Conservation (phyloP, 2,888 invertebrate species). For the Lamproptera curius region DNA sequence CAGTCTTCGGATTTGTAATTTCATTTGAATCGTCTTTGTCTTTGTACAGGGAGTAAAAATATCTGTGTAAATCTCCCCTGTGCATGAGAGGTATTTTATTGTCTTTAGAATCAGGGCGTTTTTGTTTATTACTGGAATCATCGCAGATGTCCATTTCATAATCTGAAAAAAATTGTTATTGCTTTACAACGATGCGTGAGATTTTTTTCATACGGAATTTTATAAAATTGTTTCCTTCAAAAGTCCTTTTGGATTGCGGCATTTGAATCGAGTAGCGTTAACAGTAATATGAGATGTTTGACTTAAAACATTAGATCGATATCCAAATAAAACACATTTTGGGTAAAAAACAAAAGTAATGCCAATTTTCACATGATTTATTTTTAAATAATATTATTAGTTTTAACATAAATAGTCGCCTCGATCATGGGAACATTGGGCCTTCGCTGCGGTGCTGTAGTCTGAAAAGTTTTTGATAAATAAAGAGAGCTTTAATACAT, state of each 20-base stretch:
- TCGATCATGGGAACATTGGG: constrained; percentile 36
- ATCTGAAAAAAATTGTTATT: constrained; percentile 16
- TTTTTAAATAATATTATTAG: constrained; percentile 14
- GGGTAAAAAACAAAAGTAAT: constrained; percentile 2
- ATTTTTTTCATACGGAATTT: not conserved
- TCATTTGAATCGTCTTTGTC: not conserved
- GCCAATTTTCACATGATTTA: not conserved
- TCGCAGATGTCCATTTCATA: constrained; percentile 17
- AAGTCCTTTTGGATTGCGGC: no score
- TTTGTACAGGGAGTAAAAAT: constrained; percentile 8
- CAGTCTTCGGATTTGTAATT: not conserved
- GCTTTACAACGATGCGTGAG: not conserved
- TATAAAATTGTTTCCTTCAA: not conserved
- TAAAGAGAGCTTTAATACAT: no score
- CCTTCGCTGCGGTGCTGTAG: constrained; percentile 39
- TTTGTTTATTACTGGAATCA: not conserved
- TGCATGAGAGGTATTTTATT: not conserved
- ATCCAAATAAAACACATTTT: not conserved
- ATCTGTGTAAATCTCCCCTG: not conserved
- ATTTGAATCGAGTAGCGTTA: no score
- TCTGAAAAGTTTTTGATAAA: constrained; percentile 56
- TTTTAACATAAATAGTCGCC: constrained; percentile 41
- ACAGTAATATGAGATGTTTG: no score
- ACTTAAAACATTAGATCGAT: not conserved
- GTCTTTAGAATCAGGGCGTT: not conserved